Evolutionary conservation across 1,140 invertebrate genomes (phyloP).

Genomic region (Papilio machaon): DNA sequence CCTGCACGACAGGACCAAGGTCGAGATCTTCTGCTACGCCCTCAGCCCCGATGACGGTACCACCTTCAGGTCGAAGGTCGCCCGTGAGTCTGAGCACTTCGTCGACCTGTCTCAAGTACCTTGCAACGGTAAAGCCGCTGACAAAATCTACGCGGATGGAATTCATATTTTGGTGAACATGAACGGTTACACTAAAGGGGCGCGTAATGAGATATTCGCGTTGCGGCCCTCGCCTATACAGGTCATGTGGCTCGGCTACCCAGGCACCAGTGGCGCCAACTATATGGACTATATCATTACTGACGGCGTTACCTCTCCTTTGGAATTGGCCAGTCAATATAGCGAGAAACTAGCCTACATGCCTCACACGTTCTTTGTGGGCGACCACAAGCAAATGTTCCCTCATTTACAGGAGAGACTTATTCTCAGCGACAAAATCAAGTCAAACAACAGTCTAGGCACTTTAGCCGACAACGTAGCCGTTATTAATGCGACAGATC

Average conservation of each 20-base stretch:
- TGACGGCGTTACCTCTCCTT: conserved; percentile 96
- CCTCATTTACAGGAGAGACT: conserved; percentile 97
- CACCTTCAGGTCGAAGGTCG: conserved; percentile 97
- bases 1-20: conserved; percentile 91
- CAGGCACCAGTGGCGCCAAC: conserved; percentile 97
- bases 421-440: conserved; percentile 89
- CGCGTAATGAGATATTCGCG: conserved; percentile 99
- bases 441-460: conserved; percentile 71
- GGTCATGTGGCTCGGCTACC: conserved; percentile 99
- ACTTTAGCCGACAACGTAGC: conserved; percentile 94
- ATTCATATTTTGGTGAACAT: conserved; percentile 99
- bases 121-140: conserved; percentile 99
- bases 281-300: conserved; percentile 99
- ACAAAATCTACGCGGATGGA: conserved; percentile 96
- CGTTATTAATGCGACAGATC: conserved; percentile 97
- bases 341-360: conserved; percentile 99
- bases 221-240: conserved; percentile 97
- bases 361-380: conserved; percentile 99
- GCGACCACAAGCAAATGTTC: conserved; percentile 99
- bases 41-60: conserved; percentile 98
- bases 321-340: conserved; percentile 95
- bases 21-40: conserved; percentile 99
- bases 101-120: conserved; percentile 96
- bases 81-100: conserved; percentile 97
- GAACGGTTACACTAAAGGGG: conserved; percentile 99